Evolutionary conservation across 2,888 invertebrate genomes (phyloP).

Genomic region (Gastracanthus pulcherrimus): DNA sequence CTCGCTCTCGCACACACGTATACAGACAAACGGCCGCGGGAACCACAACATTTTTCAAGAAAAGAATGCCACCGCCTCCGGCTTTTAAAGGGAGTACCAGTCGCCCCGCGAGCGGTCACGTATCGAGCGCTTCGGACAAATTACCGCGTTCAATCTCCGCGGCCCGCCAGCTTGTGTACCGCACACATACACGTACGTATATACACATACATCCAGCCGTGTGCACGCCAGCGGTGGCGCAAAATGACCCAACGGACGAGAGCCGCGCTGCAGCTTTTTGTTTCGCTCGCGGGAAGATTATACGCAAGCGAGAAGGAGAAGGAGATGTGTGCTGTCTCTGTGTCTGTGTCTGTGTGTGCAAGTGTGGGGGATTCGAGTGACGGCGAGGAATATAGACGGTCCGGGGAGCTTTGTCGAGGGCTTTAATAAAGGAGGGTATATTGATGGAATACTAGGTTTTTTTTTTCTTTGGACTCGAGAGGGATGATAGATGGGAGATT

Average conservation of each 20-base stretch:
- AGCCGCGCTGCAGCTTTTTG: conserved; percentile 15
- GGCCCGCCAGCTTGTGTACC: not conserved
- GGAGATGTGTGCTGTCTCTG: not conserved
- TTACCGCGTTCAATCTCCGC: conserved; percentile 51
- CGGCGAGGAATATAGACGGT: not conserved
- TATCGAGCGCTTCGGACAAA: conserved; percentile 53
- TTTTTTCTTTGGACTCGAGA: no score
- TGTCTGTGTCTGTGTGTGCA: not conserved
- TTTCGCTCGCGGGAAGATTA: not conserved
- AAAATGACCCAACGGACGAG: conserved; percentile 8
- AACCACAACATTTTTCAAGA: conserved; percentile 43
- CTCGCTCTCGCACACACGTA: not conserved
- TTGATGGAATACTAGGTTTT: not conserved
- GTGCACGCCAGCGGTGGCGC: not conserved
- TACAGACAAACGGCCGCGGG: not conserved
- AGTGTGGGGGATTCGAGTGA: not conserved
- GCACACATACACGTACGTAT: not conserved
- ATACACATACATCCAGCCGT: not conserved
- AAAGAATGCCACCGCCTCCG: conserved; percentile 6
- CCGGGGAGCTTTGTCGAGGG: not conserved
- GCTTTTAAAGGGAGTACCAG: conserved; percentile 9
- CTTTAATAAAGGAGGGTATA: not conserved
- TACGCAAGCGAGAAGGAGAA: not conserved
- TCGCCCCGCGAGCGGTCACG: conserved; percentile 40
- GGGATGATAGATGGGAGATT: no score